A percentile compares a stretch with the other conserved stretches of the same genome.
Conservation (phyloP, 2,797 vertebrate genomes). For the Danio albolineatus region DNA sequence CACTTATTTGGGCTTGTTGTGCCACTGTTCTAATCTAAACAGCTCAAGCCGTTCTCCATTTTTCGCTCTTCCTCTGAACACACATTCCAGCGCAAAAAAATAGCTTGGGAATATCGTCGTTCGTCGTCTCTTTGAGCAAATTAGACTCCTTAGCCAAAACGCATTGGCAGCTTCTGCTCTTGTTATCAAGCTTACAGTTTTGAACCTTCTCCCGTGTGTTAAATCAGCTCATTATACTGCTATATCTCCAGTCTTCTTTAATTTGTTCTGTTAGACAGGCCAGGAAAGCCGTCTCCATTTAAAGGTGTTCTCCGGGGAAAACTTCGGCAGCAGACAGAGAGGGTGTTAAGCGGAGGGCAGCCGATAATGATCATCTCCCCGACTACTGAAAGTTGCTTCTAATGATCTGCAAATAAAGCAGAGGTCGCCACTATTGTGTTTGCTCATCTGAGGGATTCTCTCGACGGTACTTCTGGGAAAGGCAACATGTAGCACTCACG, state of each 20-base stretch:
- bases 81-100: background rate
- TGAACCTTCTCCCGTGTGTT: conserved; percentile 38
- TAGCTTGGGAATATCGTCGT: conserved; percentile 1
- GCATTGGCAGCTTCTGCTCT: conserved; percentile 27
- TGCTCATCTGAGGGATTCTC: conserved; percentile 4
- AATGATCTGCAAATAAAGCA: conserved; percentile 58
- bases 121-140: conserved; percentile 36
- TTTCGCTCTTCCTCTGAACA: background rate
- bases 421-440: conserved; percentile 17
- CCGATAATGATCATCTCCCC: conserved; percentile 54
- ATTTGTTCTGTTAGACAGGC: conserved; percentile 47
- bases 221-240: conserved; percentile 54
- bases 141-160: conserved; percentile 41
- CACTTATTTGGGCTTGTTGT: conserved; percentile 46
- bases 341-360: conserved; percentile 55
- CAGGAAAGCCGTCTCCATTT: conserved; percentile 34
- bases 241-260: conserved; percentile 45
- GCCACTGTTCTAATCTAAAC: conserved; percentile 20
- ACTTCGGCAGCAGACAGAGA: conserved; percentile 44
- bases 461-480: conserved; percentile 24
- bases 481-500: background rate
- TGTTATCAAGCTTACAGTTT: conserved; percentile 43
- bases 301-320: conserved; percentile 53
- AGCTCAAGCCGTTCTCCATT: conserved; percentile 18
- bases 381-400: conserved; percentile 45